Evolutionary conservation across 2,113 vertebrate species (phyloP), one percentile per base, ranked within the genome.

Genomic region (Arenaria interpres): DNA sequence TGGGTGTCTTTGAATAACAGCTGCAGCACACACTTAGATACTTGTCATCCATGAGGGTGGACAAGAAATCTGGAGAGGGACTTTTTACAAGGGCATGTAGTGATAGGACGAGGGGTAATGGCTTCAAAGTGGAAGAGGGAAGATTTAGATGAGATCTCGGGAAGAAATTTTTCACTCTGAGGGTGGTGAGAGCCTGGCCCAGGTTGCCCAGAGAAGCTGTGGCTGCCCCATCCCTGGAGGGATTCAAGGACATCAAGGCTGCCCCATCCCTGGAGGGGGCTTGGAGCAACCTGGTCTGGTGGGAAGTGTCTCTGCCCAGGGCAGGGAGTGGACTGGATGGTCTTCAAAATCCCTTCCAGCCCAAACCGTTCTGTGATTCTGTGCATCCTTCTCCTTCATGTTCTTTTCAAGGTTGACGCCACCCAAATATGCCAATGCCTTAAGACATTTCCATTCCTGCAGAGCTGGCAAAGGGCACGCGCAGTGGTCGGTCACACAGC

Each of bases 401-500:
- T 37, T 2, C 27, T 82, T 94, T 63, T 19, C 68, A 59, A 19
- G n/a, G 53, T 71, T 30, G 39, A 14, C 11, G 23, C 48, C 79
- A 22, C 22, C 15, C 41, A 54, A 19, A 4, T 3, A 41, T 17
- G 6, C 12, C 50, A 39, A 32, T 25, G 45, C 63, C 12, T 27
- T 32, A 54, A 30, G 21, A 7, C 30, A 3, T 12, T 23, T 22
- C 21, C 39, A 20, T 51, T 60, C 51, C 89, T 50, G 78, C 25
- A 41, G 45, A 62, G 27, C 32, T 51, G 51, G 39, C 62, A 6
- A 12, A 79, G 67, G 46, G 54, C 64, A 14, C 0, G 0, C 2
- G 0, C 19, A 3, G 51, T 33, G 6, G 1, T 21, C 2, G 4
- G 30, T 30, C 21, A 1, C 25, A n/a, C 4, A 19, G 41, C 28